phyloP scores from a whole-genome alignment of 37 sponge, comb jelly and placozoan genomes.

The Mnemiopsis leidyi region DNA sequence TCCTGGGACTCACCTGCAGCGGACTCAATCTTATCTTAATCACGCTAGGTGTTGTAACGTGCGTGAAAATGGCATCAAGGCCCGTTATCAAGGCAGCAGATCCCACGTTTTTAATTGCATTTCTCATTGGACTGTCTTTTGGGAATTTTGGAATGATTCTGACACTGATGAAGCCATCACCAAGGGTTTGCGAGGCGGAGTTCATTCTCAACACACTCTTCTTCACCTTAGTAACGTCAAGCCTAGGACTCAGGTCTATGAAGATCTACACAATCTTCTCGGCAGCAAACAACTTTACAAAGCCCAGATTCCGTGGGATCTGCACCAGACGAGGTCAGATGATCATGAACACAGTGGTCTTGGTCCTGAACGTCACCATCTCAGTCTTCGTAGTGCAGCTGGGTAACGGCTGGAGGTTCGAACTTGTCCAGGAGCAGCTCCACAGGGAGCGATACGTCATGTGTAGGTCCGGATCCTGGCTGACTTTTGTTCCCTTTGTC shows the following conservation, averaged over 20 bases:
- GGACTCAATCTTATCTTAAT: background rate
- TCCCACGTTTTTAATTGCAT: background rate
- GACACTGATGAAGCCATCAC: conserved; percentile 2
- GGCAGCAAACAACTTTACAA: conserved; percentile 58
- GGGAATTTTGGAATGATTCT: background rate
- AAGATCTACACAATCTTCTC: conserved; percentile 60
- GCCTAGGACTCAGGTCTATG: background rate
- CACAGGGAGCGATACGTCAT: background rate
- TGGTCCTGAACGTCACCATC: background rate
- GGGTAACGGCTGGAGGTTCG: background rate
- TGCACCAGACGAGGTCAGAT: conserved; percentile 28
- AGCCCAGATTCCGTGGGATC: background rate
- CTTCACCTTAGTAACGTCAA: background rate
- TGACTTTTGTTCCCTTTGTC: background rate
- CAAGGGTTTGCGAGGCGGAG: background rate
- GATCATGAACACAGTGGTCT: background rate
- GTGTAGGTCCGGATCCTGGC: background rate
- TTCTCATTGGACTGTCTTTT: background rate
- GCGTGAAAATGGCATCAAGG: background rate
- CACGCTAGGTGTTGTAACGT: background rate
- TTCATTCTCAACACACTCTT: background rate
- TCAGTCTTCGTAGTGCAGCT: background rate
- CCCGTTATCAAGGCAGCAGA: conserved; percentile 42
- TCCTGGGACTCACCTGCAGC: background rate
- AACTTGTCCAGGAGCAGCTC: background rate